Percentiles rank a stretch among this genome's conserved stretches.
These are phyloP conservation scores for Alethe diademata DNA, from an alignment of 2,113 vertebrate genomes.

Conservation along the genomic window DNA sequence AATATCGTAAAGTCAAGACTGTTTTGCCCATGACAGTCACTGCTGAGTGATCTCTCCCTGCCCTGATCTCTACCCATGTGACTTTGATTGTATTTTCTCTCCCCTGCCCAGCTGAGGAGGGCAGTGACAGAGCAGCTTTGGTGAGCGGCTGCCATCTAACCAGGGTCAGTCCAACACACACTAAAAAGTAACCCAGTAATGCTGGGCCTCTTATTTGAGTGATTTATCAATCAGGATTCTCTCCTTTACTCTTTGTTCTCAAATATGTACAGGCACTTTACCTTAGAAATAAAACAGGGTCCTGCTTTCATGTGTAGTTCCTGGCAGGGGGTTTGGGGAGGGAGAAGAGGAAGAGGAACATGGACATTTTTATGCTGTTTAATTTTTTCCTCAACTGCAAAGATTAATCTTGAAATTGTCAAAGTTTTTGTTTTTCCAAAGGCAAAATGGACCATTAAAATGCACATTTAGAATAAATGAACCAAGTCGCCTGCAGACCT, in stretches of 20 bases:
- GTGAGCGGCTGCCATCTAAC: background rate
- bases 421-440: background rate
- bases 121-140: background rate
- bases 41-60: background rate
- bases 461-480: background rate
- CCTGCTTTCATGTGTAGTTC: background rate
- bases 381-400: background rate
- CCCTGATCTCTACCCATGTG: background rate
- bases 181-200: background rate
- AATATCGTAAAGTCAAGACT: background rate
- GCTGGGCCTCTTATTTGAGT: background rate
- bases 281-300: background rate
- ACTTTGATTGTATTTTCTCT: background rate
- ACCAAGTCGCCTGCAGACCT: background rate
- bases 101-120: background rate
- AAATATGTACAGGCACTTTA: background rate
- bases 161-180: background rate
- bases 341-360: background rate
- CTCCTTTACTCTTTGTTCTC: background rate
- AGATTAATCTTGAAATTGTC: background rate
- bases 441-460: background rate
- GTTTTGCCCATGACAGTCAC: background rate
- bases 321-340: background rate
- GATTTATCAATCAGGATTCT: background rate
- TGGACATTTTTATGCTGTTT: background rate